These are phyloP conservation scores for Xyrichtys novacula DNA, from an alignment of 2,797 vertebrate species.

Conservation along the genomic window DNA sequence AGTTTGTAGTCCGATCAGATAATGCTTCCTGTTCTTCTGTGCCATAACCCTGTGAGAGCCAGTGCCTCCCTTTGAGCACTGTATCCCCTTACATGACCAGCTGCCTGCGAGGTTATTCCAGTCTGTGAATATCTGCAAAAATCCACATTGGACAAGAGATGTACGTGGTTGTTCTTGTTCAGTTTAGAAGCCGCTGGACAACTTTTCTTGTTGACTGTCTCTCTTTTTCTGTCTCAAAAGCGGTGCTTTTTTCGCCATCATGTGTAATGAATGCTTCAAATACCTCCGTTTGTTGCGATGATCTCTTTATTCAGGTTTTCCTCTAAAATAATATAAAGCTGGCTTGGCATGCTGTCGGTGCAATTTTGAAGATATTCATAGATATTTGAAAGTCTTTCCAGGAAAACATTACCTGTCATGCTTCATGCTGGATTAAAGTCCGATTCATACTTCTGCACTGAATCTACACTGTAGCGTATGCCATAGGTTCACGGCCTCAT, in stretches of 20 bases:
- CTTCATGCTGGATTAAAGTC: too few species aligned
- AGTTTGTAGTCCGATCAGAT: slow-evolving; percentile 48
- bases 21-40: slow-evolving; percentile 41
- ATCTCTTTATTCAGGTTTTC: neutral
- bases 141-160: slow-evolving; percentile 24
- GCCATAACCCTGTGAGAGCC: slow-evolving; percentile 32
- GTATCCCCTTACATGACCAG: slow-evolving; percentile 27
- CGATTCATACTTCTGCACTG: too few species aligned
- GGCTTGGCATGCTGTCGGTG: neutral
- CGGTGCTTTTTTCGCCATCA: neutral
- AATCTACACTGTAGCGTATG: too few species aligned
- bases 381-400: neutral
- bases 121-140: slow-evolving; percentile 31
- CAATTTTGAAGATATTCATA: slow-evolving; percentile 7
- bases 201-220: slow-evolving; percentile 1
- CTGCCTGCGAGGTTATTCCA: slow-evolving; percentile 55
- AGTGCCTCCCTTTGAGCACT: slow-evolving; percentile 24
- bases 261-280: slow-evolving; percentile 7
- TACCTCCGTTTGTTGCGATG: neutral
- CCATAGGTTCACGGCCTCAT: too few species aligned
- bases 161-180: slow-evolving; percentile 17
- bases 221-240: too few species aligned
- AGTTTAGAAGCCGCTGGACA: slow-evolving; percentile 14
- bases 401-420: slow-evolving; percentile 16
- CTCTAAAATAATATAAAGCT: neutral